Conservation (phyloP, 2,888 invertebrate genomes). For the Meiosimyza platycephala region DNA sequence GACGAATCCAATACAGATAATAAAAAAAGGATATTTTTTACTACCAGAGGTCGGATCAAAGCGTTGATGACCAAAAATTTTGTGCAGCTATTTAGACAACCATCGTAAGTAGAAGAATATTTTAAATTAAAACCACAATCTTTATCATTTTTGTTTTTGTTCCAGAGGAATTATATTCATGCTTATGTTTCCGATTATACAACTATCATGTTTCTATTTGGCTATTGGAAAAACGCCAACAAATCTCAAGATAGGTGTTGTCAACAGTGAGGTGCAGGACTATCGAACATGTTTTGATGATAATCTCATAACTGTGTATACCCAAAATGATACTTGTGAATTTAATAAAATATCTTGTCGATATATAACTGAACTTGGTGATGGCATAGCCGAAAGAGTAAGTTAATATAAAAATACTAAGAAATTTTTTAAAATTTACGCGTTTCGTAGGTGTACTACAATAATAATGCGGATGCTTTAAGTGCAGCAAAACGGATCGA, state of each 20-base stretch:
- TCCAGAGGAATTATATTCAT: slow-evolving; percentile 83
- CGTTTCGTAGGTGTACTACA: slow-evolving; percentile 68
- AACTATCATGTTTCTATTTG: slow-evolving; percentile 82
- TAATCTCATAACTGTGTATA: slow-evolving; percentile 65
- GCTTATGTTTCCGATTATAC: slow-evolving; percentile 82
- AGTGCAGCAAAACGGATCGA: slow-evolving; percentile 70
- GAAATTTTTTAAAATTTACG: background rate
- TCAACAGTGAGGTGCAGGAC: slow-evolving; percentile 79
- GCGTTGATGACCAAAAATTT: slow-evolving; percentile 79
- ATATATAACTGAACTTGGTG: slow-evolving; percentile 72
- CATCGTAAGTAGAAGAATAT: slow-evolving; percentile 70
- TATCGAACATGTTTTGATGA: slow-evolving; percentile 66
- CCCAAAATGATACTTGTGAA: slow-evolving; percentile 67
- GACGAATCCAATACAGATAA: slow-evolving; percentile 52
- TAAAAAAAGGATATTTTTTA: slow-evolving; percentile 59
- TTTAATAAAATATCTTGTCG: slow-evolving; percentile 73
- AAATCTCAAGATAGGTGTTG: slow-evolving; percentile 78
- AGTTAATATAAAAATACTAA: slow-evolving; percentile 26
- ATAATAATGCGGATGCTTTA: slow-evolving; percentile 70
- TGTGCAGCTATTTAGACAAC: slow-evolving; percentile 77
- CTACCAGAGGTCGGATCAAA: slow-evolving; percentile 69
- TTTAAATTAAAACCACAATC: background rate
- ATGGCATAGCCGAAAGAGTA: slow-evolving; percentile 69
- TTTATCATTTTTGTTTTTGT: slow-evolving; percentile 25
- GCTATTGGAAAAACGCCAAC: slow-evolving; percentile 83